Evolutionary conservation across 2,888 invertebrate genomes (phyloP).

Genomic region (Timandra comae): DNA sequence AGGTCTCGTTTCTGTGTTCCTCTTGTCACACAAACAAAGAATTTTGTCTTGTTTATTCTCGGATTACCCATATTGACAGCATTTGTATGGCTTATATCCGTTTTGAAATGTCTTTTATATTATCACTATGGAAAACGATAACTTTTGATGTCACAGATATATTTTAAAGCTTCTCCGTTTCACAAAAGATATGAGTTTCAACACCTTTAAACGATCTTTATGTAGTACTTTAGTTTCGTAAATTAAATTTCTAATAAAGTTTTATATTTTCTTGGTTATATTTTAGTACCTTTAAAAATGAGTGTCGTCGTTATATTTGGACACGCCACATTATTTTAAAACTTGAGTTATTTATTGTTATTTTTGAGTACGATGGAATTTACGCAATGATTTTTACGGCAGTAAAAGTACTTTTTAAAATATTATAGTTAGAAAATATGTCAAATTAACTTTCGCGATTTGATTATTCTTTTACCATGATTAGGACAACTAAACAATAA

Average conservation of each 20-base stretch:
- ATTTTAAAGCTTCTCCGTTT: not conserved
- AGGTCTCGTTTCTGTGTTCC: conserved; percentile 7
- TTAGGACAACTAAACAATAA: too few species aligned
- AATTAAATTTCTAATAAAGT: conserved; percentile 9
- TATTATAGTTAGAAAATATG: too few species aligned
- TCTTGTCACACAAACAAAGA: conserved; percentile 27
- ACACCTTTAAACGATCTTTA: not conserved
- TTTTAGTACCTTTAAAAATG: too few species aligned
- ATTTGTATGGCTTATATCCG: conserved; percentile 30
- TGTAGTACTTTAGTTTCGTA: conserved; percentile 1
- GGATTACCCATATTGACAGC: conserved; percentile 35
- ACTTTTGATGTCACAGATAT: not conserved
- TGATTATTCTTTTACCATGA: too few species aligned
- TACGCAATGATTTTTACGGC: too few species aligned
- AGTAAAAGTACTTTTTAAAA: too few species aligned
- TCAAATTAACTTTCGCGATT: too few species aligned
- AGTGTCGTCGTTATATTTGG: too few species aligned
- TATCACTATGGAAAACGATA: conserved; percentile 5
- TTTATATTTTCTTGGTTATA: too few species aligned
- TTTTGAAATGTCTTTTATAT: conserved; percentile 21
- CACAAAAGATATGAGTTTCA: not conserved
- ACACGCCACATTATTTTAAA: too few species aligned
- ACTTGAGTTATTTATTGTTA: too few species aligned
- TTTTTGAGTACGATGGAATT: too few species aligned
- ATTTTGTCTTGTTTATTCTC: conserved; percentile 30